These are phyloP conservation scores for Melanocharis versteri DNA, from an alignment of 2,113 vertebrate genomes.

Conservation along the genomic window DNA sequence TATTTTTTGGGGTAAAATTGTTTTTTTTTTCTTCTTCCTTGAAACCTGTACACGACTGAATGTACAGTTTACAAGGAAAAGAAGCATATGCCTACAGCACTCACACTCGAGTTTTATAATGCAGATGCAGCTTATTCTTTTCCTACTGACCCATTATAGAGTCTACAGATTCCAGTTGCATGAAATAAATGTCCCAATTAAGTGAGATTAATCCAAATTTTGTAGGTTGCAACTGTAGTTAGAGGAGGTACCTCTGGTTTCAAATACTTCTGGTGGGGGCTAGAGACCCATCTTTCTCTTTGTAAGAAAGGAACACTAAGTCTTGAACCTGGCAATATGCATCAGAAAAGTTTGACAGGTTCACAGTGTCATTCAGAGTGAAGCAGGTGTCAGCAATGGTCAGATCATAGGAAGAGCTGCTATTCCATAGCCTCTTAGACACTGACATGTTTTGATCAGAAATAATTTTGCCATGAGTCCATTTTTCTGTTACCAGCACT, in stretches of 20 bases:
- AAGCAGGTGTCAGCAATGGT: background rate
- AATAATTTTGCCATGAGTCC: background rate
- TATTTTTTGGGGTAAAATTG: background rate
- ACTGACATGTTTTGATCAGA: background rate
- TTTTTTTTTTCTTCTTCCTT: background rate
- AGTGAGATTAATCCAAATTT: background rate
- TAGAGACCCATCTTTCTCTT: background rate
- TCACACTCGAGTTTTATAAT: background rate
- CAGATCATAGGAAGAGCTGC: background rate
- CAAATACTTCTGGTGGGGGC: background rate
- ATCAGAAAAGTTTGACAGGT: background rate
- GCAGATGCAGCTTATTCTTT: background rate
- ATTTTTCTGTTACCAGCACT: background rate
- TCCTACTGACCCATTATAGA: background rate
- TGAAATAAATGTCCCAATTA: background rate
- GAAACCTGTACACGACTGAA: background rate
- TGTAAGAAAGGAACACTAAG: background rate
- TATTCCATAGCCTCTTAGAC: background rate
- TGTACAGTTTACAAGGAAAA: background rate
- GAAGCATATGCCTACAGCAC: background rate
- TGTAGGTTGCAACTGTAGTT: background rate
- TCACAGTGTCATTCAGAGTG: background rate
- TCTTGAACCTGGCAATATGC: background rate
- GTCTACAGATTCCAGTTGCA: background rate
- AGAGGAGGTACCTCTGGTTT: background rate